Evolutionary conservation across 1,140 invertebrate genomes (phyloP), one percentile per base, ranked within the genome.

Genomic region (Drosophila bifasciata): DNA sequence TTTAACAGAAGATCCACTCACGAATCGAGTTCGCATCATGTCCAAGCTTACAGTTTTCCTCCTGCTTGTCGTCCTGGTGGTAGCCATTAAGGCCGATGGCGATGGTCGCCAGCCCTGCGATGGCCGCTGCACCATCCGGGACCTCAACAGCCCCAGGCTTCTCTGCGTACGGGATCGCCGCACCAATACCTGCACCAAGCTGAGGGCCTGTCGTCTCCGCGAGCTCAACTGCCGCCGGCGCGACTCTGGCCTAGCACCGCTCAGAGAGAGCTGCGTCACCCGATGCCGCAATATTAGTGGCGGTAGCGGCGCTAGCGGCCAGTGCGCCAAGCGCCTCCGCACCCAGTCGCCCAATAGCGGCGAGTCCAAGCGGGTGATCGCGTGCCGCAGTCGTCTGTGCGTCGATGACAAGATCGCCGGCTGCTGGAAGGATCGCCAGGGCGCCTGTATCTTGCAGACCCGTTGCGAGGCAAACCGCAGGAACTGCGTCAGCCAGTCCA

Each of bases 211-310:
- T 39, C 53, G 59, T 0, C 53, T 83, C n/a, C 71, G 83, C 4
- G 83, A 88, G 44, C 64, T 61, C 49, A 88, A 88, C 71, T 88
- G 83, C 32, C 50, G 52, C 1, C 59, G 85, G 0, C 44, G 78
- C 5, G 49, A 52, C 7, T 50, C 50, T 0, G 83, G 78, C 2
- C 21, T 62, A 56, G 13, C 48, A 1, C 48, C 55, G 8, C 21
- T 63, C 0, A 48, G 41, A 3, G 28, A 49, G 46, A 76, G 55
- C 4, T 62, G 39, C 6, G 4, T 48, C 13, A 16, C 44, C 19
- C 53, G 48, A 0, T 86, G 81, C 44, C 63, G 67, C 48, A 62
- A 64, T 8, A 51, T 86, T 1, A 19, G n/a, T 15, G 61, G 66
- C 19, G 21, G 36, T 25, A 62, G 45, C 13, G 83, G 83, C 28